Base-by-base conservation (phyloP, 2,888 invertebrate species). In the Ptychoptera contaminata region DNA sequence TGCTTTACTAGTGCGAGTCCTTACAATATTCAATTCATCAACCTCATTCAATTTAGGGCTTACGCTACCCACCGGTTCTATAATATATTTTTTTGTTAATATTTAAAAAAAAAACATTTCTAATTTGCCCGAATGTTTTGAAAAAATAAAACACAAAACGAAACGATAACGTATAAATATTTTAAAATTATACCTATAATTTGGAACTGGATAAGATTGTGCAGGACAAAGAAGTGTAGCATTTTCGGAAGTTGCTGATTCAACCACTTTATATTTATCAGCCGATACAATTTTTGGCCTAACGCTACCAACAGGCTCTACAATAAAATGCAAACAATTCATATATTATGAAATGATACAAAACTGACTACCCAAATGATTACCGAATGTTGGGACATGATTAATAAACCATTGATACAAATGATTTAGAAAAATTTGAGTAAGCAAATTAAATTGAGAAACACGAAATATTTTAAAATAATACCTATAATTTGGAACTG, bases 131-230 rank as follows among this genome's bases (percentile, higher is more conserved):
- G 34, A 10, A 34, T n/a, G 10, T n/a, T n/a, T 34, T 34, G 31
- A 31, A 31, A 7, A 10, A 6, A n/a, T 4, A 34, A 34, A 34
- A n/a, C 8, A 34, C n/a, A 16, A 15, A 6, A n/a, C 23, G 5
- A 37, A 37, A 7, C 14, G 12, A 7, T 15, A 29, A 40, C 6
- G n/a, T 40, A n/a, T 8, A 16, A 16, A n/a, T 16, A 30, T 12
- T 29, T n/a, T 29, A 5, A 7, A 15, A 14, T 6, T 10, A 12
- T 42, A 42, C 80, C 79, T 79, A 73, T 76, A 75, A 51, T 73
- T 65, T 56, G 82, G 81, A 59, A 80, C 75, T 48, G 82, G 82
- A 67, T 74, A 83, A 23, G 79, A 80, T 63, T 82, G 82, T 15
- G 82, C 81, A 46, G 81, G 81, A 63, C 82, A 83, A 53, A 79